These are phyloP conservation scores for Chrysemys picta DNA, from an alignment of 2,113 vertebrate species.

Conservation along the genomic window DNA sequence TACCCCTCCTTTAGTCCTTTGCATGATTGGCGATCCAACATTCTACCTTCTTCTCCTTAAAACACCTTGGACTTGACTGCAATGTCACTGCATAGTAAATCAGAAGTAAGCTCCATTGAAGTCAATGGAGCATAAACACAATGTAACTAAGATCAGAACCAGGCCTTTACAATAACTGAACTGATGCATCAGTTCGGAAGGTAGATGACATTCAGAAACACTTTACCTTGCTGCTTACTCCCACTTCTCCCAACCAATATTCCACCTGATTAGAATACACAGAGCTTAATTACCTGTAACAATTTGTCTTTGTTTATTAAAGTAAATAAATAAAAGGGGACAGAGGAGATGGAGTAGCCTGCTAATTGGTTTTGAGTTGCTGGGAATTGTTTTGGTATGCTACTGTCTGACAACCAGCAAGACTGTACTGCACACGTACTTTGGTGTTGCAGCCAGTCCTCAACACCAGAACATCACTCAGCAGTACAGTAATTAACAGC, in stretches of 20 bases:
- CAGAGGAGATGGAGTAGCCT: accelerated
- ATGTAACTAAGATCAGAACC: accelerated
- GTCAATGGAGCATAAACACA: not conserved
- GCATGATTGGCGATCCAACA: not conserved
- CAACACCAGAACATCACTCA: not conserved
- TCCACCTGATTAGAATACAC: not conserved
- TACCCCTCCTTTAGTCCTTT: not conserved
- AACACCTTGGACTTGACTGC: not conserved
- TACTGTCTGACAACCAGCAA: not conserved
- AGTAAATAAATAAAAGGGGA: not conserved
- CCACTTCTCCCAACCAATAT: not conserved
- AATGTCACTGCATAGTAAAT: not conserved
- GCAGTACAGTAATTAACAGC: not conserved
- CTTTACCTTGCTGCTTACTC: not conserved
- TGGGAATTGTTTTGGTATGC: not conserved
- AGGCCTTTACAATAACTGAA: not conserved
- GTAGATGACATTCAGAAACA: not conserved
- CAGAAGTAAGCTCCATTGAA: not conserved
- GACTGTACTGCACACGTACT: not conserved
- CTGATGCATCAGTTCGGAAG: not conserved
- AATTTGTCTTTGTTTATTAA: not conserved
- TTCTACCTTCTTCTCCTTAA: not conserved
- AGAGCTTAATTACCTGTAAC: not conserved
- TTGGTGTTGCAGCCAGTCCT: not conserved
- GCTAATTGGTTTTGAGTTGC: not conserved